A percentile compares a stretch with the other conserved stretches of the same genome.
These are phyloP conservation scores for Nomada flava DNA, from an alignment of 2,888 invertebrate species.

Conservation along the genomic window DNA sequence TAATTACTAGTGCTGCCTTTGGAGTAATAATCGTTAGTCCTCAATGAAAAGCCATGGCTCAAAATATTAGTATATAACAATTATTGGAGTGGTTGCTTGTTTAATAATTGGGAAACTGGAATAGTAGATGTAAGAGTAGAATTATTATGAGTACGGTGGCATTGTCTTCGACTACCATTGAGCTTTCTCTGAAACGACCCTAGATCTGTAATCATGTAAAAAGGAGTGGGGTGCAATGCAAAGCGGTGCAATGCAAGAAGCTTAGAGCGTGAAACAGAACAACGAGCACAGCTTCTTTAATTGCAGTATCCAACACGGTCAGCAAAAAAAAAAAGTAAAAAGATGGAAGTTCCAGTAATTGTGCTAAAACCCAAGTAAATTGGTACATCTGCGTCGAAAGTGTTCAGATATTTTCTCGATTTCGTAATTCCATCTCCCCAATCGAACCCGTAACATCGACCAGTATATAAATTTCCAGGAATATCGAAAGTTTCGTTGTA, in stretches of 20 bases:
- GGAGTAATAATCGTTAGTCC: background rate
- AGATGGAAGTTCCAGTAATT: background rate
- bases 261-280: background rate
- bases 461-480: background rate
- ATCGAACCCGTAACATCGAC: background rate
- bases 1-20: accelerated
- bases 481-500: background rate
- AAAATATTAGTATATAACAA: too few relatives aligned
- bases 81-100: too few relatives aligned
- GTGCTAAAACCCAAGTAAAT: background rate
- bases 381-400: background rate
- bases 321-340: background rate
- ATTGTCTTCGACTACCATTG: too few relatives aligned
- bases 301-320: background rate
- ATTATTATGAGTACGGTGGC: too few relatives aligned
- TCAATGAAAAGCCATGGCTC: too few relatives aligned
- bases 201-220: too few relatives aligned
- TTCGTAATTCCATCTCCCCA: background rate
- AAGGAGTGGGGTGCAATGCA: background rate
- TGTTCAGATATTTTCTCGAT: background rate
- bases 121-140: too few relatives aligned
- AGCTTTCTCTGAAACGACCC: too few relatives aligned
- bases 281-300: background rate
- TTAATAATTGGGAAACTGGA: too few relatives aligned
- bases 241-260: background rate